A percentile compares a stretch with the other conserved stretches of the same genome.
phyloP scores from a whole-genome alignment of 2,888 invertebrate genomes.

The Tetragonisca angustula region DNA sequence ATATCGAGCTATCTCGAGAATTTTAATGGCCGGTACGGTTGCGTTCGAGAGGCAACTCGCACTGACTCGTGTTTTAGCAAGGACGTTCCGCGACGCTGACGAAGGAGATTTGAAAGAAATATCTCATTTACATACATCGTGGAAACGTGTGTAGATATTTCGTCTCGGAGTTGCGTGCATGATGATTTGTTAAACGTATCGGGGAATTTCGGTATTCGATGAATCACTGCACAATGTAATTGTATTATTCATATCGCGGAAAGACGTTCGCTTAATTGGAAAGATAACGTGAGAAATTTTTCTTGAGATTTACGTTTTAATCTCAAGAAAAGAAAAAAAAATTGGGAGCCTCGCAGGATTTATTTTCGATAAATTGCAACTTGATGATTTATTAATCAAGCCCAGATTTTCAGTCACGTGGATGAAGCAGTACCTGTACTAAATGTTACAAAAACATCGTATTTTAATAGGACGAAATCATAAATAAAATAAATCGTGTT shows the following conservation, averaged over 20 bases:
- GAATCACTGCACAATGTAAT: no score
- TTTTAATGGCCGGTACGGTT: neutral
- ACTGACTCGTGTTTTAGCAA: neutral
- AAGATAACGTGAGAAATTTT: neutral
- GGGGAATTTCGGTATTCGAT: no score
- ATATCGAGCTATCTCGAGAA: neutral
- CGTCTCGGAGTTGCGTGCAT: no score
- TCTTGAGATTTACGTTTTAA: neutral
- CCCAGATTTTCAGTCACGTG: neutral
- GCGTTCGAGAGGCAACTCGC: neutral
- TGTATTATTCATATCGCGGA: neutral
- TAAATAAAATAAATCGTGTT: no score
- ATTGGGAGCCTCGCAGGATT: neutral
- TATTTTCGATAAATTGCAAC: neutral
- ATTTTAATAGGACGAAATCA: no score
- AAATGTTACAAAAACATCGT: neutral
- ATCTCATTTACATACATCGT: no score
- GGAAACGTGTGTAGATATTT: no score
- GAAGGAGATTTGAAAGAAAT: no score
- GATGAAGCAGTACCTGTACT: neutral
- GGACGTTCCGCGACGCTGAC: no score
- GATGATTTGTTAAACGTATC: no score
- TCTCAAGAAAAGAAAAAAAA: no score
- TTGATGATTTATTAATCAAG: neutral
- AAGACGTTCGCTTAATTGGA: neutral